These are phyloP conservation scores for Monodelphis domestica DNA, from an alignment of 2,797 vertebrate species.

Conservation along the genomic window DNA sequence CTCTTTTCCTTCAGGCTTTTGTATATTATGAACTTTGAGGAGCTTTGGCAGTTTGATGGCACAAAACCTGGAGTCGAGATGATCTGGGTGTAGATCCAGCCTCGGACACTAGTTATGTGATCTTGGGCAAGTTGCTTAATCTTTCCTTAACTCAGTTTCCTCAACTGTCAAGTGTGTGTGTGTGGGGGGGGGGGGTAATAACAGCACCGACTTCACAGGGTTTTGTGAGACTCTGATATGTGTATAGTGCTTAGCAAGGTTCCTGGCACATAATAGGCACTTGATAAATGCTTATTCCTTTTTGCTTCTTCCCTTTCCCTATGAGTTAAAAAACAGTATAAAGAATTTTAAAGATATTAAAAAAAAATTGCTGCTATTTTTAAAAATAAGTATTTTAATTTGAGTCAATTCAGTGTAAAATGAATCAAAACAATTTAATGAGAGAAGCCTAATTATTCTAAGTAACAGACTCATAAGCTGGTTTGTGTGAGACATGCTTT, in stretches of 20 bases:
- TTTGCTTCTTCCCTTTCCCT: background rate
- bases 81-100: background rate
- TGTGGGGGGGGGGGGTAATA: background rate
- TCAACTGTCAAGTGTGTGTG: background rate
- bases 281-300: background rate
- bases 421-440: conserved; percentile 80
- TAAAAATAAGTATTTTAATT: conserved; percentile 84
- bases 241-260: background rate
- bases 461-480: conserved; percentile 73
- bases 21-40: background rate
- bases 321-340: background rate
- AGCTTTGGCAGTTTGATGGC: background rate
- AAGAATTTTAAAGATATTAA: conserved; percentile 36
- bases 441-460: conserved; percentile 82
- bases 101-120: background rate
- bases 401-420: conserved; percentile 80
- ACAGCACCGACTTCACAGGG: background rate
- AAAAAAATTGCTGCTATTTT: background rate
- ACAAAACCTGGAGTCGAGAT: background rate
- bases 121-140: background rate
- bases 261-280: background rate
- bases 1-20: too few species aligned
- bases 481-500: conserved; percentile 64
- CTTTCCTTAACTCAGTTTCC: background rate
- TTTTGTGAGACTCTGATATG: background rate